Base-by-base conservation (phyloP, 2,113 vertebrate genomes). In the Paracanthobrama guichenoti region DNA sequence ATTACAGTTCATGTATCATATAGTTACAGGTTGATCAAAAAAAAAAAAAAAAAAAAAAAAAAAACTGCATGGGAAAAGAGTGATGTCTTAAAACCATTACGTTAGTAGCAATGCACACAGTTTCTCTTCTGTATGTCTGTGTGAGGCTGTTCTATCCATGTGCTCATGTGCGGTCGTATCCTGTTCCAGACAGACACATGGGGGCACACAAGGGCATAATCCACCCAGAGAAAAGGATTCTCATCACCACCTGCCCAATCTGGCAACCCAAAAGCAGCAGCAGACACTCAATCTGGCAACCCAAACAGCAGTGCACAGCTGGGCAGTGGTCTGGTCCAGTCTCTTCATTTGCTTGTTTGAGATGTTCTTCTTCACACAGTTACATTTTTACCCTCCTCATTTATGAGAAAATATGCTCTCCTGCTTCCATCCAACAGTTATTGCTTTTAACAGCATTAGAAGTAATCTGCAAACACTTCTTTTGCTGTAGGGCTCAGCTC, bases 211-310 rank as follows among this genome's bases (percentile, higher is more conserved):
- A 35, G 82, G 26, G 20, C 57, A 80, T 72, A 82, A 83, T 86
- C 74, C 85, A 81, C 20, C 75, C 74, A 78, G 35, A 69, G n/a
- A 78, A 50, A 69, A 16, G 48, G 59, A 39, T 67, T 76, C 18
- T 60, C 59, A 82, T 46, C 88, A 88, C 89, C 92, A 92, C 89
- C 92, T 93, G 93, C 82, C 74, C 35, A 79, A 85, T 87, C 89
- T 93, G 92, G 92, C 90, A 6, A 55, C 44, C 14, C 85, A 92
- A 85, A 88, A 88, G 72, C 48, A 87, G 35, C 75, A 0, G 26
- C 76, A 90, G 88, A 71, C 79, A 72, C 81, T 83, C 31, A 77
- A 72, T 87, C 89, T 93, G 92, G 92, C 91, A 8, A 55, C 42
- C 9, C 85, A 91, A 84, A 88, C 83, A 1, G 13, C 76, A 89